These are phyloP conservation scores for Prionace glauca DNA, from an alignment of 2,797 vertebrate genomes.

Conservation along the genomic window DNA sequence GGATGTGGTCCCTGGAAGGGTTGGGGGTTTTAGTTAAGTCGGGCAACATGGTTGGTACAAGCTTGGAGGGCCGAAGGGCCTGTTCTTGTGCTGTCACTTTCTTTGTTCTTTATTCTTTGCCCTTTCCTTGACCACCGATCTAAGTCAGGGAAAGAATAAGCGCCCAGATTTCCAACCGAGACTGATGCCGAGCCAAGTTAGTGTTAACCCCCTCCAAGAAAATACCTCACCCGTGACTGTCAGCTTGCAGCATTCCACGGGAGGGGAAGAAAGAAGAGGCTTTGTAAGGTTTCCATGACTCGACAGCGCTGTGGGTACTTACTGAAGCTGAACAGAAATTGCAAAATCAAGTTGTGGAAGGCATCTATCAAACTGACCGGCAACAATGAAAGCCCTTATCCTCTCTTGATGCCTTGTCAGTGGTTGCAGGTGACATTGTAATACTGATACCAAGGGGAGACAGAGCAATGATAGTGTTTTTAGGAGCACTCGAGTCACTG, in stretches of 20 bases:
- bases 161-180: not conserved
- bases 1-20: too few relatives aligned
- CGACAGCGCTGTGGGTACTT: not conserved
- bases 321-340: not conserved
- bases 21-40: too few relatives aligned
- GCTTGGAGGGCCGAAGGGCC: too few relatives aligned
- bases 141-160: not conserved
- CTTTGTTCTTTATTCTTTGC: too few relatives aligned
- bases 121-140: not conserved
- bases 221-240: not conserved
- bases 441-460: constrained; percentile 47
- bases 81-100: too few relatives aligned
- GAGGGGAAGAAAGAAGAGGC: not conserved
- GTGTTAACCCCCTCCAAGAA: not conserved
- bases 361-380: not conserved
- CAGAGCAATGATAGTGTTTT: constrained; percentile 48
- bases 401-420: constrained; percentile 44
- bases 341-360: not conserved
- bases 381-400: not conserved
- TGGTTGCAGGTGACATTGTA: constrained; percentile 48
- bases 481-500: constrained; percentile 51
- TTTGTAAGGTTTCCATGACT: not conserved
- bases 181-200: not conserved
- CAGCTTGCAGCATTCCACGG: not conserved
- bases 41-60: too few relatives aligned